Percentiles rank a stretch among this genome's conserved stretches.
Evolutionary conservation across 2,888 invertebrate genomes (phyloP).

Genomic region (Perdita meconis): DNA sequence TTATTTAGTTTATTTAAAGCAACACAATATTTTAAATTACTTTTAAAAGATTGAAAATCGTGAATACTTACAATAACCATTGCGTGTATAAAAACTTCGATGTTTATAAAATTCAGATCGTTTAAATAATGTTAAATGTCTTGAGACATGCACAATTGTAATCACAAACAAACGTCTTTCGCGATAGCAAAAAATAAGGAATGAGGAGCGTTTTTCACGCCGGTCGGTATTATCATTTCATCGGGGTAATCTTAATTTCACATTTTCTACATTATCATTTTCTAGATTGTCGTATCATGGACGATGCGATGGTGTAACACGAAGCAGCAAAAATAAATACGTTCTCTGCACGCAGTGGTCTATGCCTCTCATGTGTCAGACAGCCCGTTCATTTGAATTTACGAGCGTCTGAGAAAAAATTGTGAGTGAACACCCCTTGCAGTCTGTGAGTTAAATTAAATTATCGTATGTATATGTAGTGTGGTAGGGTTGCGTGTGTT

Average conservation of each 20-base stretch:
- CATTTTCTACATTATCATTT: conserved; percentile 43
- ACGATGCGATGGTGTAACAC: conserved; percentile 38
- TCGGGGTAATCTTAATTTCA: conserved; percentile 35
- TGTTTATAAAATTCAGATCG: no score
- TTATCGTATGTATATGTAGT: background rate
- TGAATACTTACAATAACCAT: no score
- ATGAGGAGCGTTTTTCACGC: conserved; percentile 22
- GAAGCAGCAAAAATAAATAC: conserved; percentile 32
- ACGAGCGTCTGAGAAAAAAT: background rate
- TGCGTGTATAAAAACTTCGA: no score
- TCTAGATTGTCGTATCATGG: conserved; percentile 38
- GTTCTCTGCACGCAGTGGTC: conserved; percentile 37
- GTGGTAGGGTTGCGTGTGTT: background rate
- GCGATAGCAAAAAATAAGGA: background rate
- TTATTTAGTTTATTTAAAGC: no score
- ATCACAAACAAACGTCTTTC: conserved; percentile 25
- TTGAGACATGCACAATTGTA: conserved; percentile 12
- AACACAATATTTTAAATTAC: no score
- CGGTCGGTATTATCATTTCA: conserved; percentile 4
- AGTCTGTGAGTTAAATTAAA: conserved; percentile 1
- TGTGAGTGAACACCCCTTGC: background rate
- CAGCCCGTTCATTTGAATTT: conserved; percentile 19
- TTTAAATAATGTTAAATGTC: background rate
- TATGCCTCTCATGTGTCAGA: conserved; percentile 44
- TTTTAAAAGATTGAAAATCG: no score